A percentile compares a stretch with the other conserved stretches of the same genome.
Evolutionary conservation across 2,797 vertebrate species (phyloP).

Genomic region (Schizothorax lantsangensis): DNA sequence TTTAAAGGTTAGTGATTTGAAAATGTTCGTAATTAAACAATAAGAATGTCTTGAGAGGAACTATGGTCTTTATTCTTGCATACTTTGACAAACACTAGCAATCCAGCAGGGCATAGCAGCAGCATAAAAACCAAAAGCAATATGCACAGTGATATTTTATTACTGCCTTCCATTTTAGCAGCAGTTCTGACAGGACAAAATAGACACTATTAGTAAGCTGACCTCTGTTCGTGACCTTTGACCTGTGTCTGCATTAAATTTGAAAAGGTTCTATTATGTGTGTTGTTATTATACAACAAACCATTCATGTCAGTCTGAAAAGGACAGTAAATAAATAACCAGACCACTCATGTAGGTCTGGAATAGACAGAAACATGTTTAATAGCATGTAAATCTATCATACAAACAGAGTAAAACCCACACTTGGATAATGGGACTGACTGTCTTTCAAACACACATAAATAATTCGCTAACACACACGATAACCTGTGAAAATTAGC

Average conservation of each 20-base stretch:
- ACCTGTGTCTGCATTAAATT: background rate
- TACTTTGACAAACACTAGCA: constrained; percentile 18
- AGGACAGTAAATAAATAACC: background rate
- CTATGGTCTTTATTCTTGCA: background rate
- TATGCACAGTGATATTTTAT: background rate
- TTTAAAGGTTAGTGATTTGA: background rate
- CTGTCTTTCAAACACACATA: background rate
- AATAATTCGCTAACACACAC: background rate
- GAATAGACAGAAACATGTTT: constrained; percentile 12
- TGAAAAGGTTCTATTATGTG: background rate
- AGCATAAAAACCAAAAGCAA: background rate
- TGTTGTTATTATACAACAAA: background rate
- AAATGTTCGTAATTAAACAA: background rate
- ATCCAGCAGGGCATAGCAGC: constrained; percentile 1
- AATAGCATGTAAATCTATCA: background rate
- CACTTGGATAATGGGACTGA: background rate
- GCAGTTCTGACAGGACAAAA: background rate
- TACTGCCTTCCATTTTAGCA: background rate
- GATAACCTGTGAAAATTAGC: background rate
- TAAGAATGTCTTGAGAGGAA: constrained; percentile 8
- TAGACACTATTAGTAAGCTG: background rate
- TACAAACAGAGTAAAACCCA: background rate
- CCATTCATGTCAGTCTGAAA: background rate
- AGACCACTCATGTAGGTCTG: constrained; percentile 21
- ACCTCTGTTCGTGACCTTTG: background rate